Conservation (phyloP, 2,797 vertebrate species). For the Phoxinus dragarum region DNA sequence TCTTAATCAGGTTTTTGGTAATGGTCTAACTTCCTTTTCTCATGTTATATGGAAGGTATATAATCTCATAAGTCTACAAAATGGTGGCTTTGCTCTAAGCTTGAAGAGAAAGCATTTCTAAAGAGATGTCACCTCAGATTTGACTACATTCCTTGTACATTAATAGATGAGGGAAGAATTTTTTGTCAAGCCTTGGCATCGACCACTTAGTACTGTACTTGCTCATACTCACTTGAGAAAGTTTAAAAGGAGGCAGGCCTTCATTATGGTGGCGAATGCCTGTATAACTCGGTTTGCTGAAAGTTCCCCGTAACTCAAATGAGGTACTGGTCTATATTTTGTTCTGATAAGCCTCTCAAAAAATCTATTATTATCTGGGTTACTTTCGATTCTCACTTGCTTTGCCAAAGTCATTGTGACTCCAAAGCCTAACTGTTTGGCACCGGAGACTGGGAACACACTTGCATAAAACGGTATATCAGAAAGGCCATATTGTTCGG, state of each 20-base stretch:
- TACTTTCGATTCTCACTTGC: conserved; percentile 6
- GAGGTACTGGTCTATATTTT: conserved; percentile 18
- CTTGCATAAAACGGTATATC: conserved; percentile 37
- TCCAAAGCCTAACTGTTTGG: conserved; percentile 20
- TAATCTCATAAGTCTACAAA: background rate
- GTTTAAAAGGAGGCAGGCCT: conserved; percentile 14
- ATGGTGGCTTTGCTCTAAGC: background rate
- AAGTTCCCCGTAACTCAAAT: conserved; percentile 4
- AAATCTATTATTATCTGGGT: conserved; percentile 20
- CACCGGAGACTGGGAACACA: conserved; percentile 19
- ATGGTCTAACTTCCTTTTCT: background rate
- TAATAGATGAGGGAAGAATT: conserved; percentile 23
- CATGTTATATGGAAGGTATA: background rate
- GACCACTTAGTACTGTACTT: background rate
- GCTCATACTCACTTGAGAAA: conserved; percentile 2
- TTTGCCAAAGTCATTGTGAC: conserved; percentile 30
- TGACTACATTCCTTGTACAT: conserved; percentile 49
- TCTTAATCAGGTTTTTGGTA: background rate
- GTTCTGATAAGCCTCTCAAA: conserved; percentile 25
- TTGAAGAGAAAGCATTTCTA: background rate
- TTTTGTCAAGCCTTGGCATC: background rate
- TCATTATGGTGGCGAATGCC: conserved; percentile 11
- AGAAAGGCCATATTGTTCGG: conserved; percentile 21
- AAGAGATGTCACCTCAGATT: conserved; percentile 19
- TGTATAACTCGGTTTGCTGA: background rate